Evolutionary conservation across 2,888 invertebrate species (phyloP), one percentile per base, ranked within the genome.

Genomic region (Drosophila setosimentum): DNA sequence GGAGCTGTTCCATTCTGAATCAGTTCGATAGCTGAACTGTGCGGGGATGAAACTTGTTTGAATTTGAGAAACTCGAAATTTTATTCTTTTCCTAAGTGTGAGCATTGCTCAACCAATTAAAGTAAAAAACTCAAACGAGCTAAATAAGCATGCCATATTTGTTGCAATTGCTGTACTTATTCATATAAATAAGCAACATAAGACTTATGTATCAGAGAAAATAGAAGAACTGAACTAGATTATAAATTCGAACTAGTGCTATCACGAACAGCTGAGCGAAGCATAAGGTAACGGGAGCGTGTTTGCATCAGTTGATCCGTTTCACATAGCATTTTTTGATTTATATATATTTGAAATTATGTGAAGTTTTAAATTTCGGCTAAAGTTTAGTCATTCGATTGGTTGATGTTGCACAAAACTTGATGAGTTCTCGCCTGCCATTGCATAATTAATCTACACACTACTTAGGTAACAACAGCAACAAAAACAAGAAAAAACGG

Each of bases 301-400:
- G 58, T 63, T 70, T 82, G 63, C 42, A 59, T 69, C 53, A 65
- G 65, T 81, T 35, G 68, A 59, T 68, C 35, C 35, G 40, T 66
- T 82, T 78, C 65, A 68, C 67, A 74, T 78, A 63, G 62, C 53
- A 74, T 78, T 62, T 74, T 61, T 59, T 68, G 40, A 65, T 21
- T 33, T 59, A 53, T 62, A 45, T 62, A 53, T 59, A 32, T 30
- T 65, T 57, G 29, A 78, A 78, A 79, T 74, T 70, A 79, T 79
- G 79, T 74, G 75, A 74, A 74, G 75, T 82, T 68, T 11, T 55
- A 33, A 40, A 48, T 55, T 37, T 60, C 8, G 35, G 29, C 30
- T 30, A 48, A 67, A 69, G 50, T 58, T 73, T 16, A 50, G 53
- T 57, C 62, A 54, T 53, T 69, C 8, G 37, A 42, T 49, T 78